Conservation (phyloP, 2,113 vertebrate genomes). For the Saccopteryx bilineata region DNA sequence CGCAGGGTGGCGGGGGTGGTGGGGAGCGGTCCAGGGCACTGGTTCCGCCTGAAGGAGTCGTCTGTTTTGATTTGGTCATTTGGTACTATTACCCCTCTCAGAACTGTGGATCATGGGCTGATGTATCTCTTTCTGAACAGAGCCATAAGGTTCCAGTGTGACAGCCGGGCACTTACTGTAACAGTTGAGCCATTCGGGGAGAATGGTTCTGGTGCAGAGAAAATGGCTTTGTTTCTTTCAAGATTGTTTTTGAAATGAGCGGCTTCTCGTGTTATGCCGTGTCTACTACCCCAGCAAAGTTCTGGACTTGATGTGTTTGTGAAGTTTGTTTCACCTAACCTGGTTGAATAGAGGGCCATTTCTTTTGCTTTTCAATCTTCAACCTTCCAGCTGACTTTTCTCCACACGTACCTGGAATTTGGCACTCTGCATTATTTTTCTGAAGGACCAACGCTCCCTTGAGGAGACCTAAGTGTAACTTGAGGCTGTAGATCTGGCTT, state of each 20-base stretch:
- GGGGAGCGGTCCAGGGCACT: rapidly evolving
- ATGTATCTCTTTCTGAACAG: background rate
- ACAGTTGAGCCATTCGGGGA: background rate
- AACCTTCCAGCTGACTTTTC: background rate
- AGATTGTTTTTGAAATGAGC: background rate
- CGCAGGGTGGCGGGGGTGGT: too few species aligned
- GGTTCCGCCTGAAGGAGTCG: background rate
- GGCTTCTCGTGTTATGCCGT: rapidly evolving
- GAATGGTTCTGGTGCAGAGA: background rate
- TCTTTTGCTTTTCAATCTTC: constrained; percentile 15
- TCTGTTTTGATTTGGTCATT: background rate
- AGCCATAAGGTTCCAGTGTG: background rate
- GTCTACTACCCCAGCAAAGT: background rate
- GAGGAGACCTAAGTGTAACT: background rate
- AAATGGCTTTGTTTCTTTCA: background rate
- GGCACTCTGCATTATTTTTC: background rate
- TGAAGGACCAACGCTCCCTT: background rate
- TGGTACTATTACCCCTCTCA: background rate
- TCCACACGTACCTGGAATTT: background rate
- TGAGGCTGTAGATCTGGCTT: background rate
- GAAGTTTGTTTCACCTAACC: background rate
- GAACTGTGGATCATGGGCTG: too few species aligned
- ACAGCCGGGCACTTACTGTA: background rate
- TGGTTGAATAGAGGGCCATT: background rate
- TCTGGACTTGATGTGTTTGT: background rate